Evolutionary conservation across 1,140 invertebrate species (phyloP), one percentile per base, ranked within the genome.

Genomic region (Aphelenchoides besseyi): DNA sequence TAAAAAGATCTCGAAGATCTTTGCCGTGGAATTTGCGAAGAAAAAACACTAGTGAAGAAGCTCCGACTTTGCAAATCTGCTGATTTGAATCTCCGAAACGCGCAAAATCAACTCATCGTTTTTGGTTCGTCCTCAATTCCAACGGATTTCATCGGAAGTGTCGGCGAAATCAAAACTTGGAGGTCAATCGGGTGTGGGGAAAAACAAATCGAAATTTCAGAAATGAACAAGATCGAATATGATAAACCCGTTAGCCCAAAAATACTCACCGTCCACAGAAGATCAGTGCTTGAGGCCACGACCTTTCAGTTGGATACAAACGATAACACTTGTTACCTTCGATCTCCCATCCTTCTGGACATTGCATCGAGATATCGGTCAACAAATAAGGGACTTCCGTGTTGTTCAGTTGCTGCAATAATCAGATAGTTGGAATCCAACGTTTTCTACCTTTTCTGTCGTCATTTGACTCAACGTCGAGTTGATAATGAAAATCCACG

Each of bases 231-330:
- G n/a, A n/a, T n/a, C n/a, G n/a, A n/a, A n/a, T n/a, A n/a, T n/a
- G n/a, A n/a, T n/a, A n/a, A n/a, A n/a, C n/a, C n/a, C n/a, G n/a
- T n/a, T n/a, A n/a, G n/a, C 61, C 2, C 61, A 48, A 63, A 35
- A 35, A 61, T 12, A 26, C 41, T 32, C 62, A 82, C 81, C 79
- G 74, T n/a, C 66, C 57, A 72, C 81, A 83, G 35, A 82, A 77
- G 9, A 72, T 55, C 35, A 83, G 48, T 18, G 81, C 81, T 63
- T 85, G 83, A 18, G 82, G 74, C 81, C 81, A 83, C 9, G 81
- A 84, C 53, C 69, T 68, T 52, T 84, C 79, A 16, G 78, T 70
- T 26, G 71, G 63, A 68, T 76, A 74, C 1, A 68, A 54, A 55
- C 68, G 54, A 53, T 71, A 81, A 66, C 81, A 83, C 68, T 83